Evolutionary conservation across 2,797 vertebrate species (phyloP).

Genomic region (Manis javanica): DNA sequence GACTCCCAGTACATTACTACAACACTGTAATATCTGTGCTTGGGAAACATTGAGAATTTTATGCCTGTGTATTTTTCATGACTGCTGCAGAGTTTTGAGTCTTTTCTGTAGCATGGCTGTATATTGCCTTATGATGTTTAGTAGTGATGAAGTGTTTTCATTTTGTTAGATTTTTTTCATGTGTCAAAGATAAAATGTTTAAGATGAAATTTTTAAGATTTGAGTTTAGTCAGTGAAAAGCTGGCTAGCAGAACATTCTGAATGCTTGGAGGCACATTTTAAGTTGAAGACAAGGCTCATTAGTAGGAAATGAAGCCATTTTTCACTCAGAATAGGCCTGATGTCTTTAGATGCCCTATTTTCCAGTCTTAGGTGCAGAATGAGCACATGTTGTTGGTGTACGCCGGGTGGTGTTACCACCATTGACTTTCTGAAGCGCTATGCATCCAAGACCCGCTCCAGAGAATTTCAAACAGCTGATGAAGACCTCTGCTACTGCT

Average conservation of each 20-base stretch:
- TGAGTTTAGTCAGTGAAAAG: neutral
- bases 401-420: constrained; percentile 82
- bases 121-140: neutral
- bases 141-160: neutral
- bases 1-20: neutral
- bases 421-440: constrained; percentile 84
- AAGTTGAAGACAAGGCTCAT: neutral
- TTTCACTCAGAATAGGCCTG: neutral
- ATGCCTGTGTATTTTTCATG: neutral
- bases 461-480: constrained; percentile 81
- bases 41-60: neutral
- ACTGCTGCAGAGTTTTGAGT: neutral
- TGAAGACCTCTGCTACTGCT: constrained; percentile 90
- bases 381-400: constrained; percentile 93
- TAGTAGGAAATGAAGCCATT: neutral
- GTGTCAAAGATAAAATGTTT: neutral
- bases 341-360: neutral
- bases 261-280: neutral
- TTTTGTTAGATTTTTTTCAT: neutral
- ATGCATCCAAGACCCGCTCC: constrained; percentile 80
- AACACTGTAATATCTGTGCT: neutral
- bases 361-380: constrained; percentile 74
- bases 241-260: neutral
- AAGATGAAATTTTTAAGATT: neutral
- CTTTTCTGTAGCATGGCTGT: neutral